phyloP scores from a whole-genome alignment of 2,113 vertebrate genomes.

The Stigmatopora nigra region DNA sequence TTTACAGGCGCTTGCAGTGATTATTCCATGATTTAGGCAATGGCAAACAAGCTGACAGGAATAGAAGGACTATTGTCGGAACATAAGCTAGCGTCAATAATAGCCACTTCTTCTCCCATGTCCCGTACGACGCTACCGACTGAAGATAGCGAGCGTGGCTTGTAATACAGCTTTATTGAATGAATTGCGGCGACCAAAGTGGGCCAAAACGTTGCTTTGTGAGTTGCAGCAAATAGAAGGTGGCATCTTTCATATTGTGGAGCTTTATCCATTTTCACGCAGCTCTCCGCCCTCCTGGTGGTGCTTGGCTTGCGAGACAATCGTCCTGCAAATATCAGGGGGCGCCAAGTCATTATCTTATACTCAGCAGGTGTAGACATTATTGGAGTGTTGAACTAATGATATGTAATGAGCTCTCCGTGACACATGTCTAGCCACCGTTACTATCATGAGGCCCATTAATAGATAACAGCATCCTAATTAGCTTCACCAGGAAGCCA shows the following conservation, averaged over 20 bases:
- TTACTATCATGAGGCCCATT: slow-evolving; percentile 64
- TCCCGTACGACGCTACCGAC: background rate
- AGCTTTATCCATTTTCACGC: slow-evolving; percentile 45
- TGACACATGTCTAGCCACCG: slow-evolving; percentile 68
- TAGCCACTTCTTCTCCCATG: background rate
- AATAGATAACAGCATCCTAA: slow-evolving; percentile 61
- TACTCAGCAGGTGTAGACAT: slow-evolving; percentile 70
- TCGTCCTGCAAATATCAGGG: slow-evolving; percentile 67
- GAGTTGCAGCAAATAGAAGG: slow-evolving; percentile 3
- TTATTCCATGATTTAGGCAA: background rate
- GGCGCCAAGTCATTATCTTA: slow-evolving; percentile 66
- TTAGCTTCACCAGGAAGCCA: slow-evolving; percentile 58
- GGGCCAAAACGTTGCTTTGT: slow-evolving; percentile 1
- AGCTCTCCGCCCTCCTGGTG: slow-evolving; percentile 49
- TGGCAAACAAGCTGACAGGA: slow-evolving; percentile 8
- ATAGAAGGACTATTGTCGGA: slow-evolving; percentile 16
- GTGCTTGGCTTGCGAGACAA: slow-evolving; percentile 56
- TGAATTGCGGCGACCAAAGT: background rate
- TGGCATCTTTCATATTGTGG: slow-evolving; percentile 27
- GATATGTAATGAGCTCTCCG: slow-evolving; percentile 72
- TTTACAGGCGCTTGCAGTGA: background rate
- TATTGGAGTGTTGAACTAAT: slow-evolving; percentile 73
- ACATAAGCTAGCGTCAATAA: slow-evolving; percentile 1
- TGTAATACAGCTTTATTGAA: slow-evolving; percentile 18
- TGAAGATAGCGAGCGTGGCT: background rate